Evolutionary conservation across 2,888 invertebrate genomes (phyloP).

Genomic region (Polylopha cassiicola): DNA sequence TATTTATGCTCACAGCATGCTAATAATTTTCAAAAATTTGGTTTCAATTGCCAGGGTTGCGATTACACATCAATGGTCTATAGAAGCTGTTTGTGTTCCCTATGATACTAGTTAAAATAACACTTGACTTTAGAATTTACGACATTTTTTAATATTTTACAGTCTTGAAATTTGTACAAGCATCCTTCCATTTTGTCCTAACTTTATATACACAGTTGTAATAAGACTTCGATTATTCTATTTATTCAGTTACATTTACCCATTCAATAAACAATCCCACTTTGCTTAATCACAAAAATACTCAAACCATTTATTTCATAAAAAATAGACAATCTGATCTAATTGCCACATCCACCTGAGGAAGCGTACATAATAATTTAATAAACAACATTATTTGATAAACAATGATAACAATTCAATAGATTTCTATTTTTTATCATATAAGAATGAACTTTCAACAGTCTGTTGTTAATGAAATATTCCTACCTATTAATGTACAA

Average conservation of each 20-base stretch:
- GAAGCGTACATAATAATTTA: slow-evolving; percentile 71
- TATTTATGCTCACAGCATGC: too few species aligned
- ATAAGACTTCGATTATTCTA: slow-evolving; percentile 50
- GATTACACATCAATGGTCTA: slow-evolving; percentile 1
- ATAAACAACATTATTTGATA: slow-evolving; percentile 71
- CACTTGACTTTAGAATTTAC: slow-evolving; percentile 20
- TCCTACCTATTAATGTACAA: slow-evolving; percentile 37
- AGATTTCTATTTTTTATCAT: slow-evolving; percentile 63
- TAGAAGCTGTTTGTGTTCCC: slow-evolving; percentile 7
- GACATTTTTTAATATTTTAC: slow-evolving; percentile 36
- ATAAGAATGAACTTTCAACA: slow-evolving; percentile 66
- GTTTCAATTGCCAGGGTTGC: too few species aligned
- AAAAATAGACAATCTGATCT: slow-evolving; percentile 69
- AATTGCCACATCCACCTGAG: slow-evolving; percentile 61
- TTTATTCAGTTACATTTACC: slow-evolving; percentile 57
- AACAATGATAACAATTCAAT: slow-evolving; percentile 73
- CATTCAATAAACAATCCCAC: slow-evolving; percentile 68
- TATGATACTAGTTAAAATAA: slow-evolving; percentile 15
- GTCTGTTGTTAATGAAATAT: slow-evolving; percentile 57
- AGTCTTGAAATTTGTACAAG: slow-evolving; percentile 72
- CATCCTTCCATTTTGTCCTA: slow-evolving; percentile 51
- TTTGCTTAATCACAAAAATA: slow-evolving; percentile 70
- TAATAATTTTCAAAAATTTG: too few species aligned
- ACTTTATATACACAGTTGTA: slow-evolving; percentile 51
- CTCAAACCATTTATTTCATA: slow-evolving; percentile 61